Percentiles rank a stretch among this genome's conserved stretches.
Evolutionary conservation across 2,888 invertebrate species (phyloP).

Genomic region (Chaetogeoica ovagalla): DNA sequence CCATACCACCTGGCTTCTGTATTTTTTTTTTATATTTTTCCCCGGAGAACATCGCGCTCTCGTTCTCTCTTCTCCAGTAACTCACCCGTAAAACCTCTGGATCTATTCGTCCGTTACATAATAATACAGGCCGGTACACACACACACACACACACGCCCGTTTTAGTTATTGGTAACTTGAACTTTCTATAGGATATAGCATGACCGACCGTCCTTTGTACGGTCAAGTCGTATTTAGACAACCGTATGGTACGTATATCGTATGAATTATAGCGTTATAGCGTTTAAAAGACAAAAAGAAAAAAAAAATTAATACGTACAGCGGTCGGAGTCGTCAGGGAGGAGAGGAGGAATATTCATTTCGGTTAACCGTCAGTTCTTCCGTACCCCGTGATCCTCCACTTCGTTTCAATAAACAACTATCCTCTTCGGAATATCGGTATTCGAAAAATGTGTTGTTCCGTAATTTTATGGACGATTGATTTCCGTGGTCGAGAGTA

Average conservation of each 20-base stretch:
- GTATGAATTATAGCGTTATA: not conserved
- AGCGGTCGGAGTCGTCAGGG: no score
- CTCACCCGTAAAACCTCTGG: conserved; percentile 52
- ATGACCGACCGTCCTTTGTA: conserved; percentile 18
- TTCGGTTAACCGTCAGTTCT: no score
- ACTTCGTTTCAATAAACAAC: no score
- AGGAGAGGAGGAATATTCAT: no score
- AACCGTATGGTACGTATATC: no score
- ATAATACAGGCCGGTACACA: conserved; percentile 52
- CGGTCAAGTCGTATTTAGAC: conserved; percentile 29
- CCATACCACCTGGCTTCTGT: conserved; percentile 51
- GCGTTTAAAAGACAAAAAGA: no score
- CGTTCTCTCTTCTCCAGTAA: conserved; percentile 44
- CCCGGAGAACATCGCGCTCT: conserved; percentile 25
- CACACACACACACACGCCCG: not conserved
- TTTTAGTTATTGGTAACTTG: conserved; percentile 32
- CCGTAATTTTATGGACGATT: no score
- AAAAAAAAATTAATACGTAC: no score
- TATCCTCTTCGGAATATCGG: no score
- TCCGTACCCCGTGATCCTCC: no score
- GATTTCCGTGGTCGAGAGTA: no score
- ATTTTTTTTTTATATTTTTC: conserved; percentile 28
- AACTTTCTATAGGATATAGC: conserved; percentile 37
- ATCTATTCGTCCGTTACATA: conserved; percentile 50
- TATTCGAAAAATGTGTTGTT: no score